Base-by-base conservation (phyloP, 2,888 invertebrate species). In the Caenorhabditis afra region DNA sequence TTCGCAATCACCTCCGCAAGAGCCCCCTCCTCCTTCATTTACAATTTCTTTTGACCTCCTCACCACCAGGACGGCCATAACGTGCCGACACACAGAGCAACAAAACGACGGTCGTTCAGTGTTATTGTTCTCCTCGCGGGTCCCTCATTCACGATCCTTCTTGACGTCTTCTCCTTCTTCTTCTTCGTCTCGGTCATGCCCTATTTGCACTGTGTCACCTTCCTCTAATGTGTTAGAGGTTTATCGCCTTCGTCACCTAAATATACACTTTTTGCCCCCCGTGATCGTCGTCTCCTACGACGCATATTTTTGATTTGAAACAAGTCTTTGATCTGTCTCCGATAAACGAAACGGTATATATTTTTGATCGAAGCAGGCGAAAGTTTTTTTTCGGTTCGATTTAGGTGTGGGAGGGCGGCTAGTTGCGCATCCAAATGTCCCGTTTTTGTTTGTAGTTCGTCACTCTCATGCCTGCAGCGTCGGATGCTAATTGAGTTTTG, bases 331-430 rank as follows among this genome's bases (percentile, higher is more conserved):
- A 59, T 68, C 68, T 68, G 37, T 35, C 47, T 52, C 8, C 18
- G 49, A 11, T 18, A 39, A 22, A 35, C 8, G 18, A 39, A n/a
- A 39, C 29, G 29, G 29, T 7, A 29, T 29, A 29, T 29, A 22
- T 41, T 57, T 53, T 52, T 52, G 23, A 29, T 23, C 52, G n/a
- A 23, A 52, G 52, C 20, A 50, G n/a, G 49, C 29, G 52, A 52
- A 52, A 52, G 52, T 52, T 23, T 52, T 52, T 29, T 29, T n/a
- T n/a, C n/a, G n/a, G n/a, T n/a, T n/a, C n/a, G n/a, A n/a, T n/a
- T n/a, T 77, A 81, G 23, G 83, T 71, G 35, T 82, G 81, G 18
- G 79, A 61, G 5, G 83, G 84, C 18, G 39, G 71, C n/a, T 35
- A 41, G 35, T 74, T 59, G 41, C 64, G 52, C 23, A 58, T 50